These are phyloP conservation scores for Drosophila seclusa DNA, from an alignment of 2,888 invertebrate genomes.

Conservation along the genomic window DNA sequence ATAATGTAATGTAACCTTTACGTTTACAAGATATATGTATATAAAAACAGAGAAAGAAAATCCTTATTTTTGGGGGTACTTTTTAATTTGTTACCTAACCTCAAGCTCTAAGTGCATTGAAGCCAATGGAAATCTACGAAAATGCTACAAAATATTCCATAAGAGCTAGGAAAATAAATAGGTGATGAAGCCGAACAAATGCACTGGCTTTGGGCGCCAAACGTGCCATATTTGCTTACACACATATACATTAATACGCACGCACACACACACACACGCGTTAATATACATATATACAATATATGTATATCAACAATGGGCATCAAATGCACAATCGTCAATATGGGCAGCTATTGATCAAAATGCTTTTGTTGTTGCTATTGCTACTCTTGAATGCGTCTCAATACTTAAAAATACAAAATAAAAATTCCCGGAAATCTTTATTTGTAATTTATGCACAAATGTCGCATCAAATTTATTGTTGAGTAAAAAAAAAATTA, in stretches of 20 bases:
- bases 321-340: constrained; percentile 56
- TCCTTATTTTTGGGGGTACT: background rate
- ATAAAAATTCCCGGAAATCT: constrained; percentile 68
- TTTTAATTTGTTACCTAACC: background rate
- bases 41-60: background rate
- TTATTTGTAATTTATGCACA: constrained; percentile 68
- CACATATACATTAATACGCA: constrained; percentile 13
- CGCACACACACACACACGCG: constrained; percentile 4
- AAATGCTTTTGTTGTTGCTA: constrained; percentile 22
- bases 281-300: background rate
- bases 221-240: constrained; percentile 32
- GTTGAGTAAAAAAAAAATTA: constrained; percentile 40
- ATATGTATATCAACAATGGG: constrained; percentile 34
- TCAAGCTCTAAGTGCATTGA: background rate
- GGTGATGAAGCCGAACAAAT: constrained; percentile 65
- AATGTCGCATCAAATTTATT: constrained; percentile 74
- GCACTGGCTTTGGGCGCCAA: constrained; percentile 32
- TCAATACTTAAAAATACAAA: constrained; percentile 29
- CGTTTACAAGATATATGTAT: background rate
- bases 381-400: constrained; percentile 25
- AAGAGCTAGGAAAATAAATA: constrained; percentile 40
- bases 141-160: constrained; percentile 33
- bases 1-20: background rate
- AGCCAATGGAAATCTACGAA: constrained; percentile 25
- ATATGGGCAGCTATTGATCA: constrained; percentile 53